A percentile compares a stretch with the other conserved stretches of the same genome.
Conservation (phyloP, 2,797 vertebrate species). For the Bradypodion ventrale region DNA sequence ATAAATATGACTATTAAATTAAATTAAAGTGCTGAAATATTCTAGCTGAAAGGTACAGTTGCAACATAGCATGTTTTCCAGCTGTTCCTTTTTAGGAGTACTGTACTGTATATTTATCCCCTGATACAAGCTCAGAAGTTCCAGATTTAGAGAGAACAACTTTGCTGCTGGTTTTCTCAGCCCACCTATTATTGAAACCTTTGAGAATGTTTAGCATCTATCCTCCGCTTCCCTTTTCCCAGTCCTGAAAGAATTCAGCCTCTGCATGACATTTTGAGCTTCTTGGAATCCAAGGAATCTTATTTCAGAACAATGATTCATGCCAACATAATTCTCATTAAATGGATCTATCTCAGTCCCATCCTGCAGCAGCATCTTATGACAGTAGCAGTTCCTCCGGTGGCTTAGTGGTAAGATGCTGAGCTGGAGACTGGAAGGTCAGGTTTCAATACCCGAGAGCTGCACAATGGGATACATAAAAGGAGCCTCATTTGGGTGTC, state of each 20-base stretch:
- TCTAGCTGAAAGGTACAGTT: neutral
- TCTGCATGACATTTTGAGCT: neutral
- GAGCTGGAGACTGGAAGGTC: too few relatives aligned
- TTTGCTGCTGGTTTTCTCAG: neutral
- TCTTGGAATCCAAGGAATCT: neutral
- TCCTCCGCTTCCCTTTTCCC: neutral
- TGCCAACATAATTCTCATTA: neutral
- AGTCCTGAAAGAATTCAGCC: neutral
- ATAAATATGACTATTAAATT: too few relatives aligned
- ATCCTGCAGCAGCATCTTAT: neutral
- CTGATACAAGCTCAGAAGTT: neutral
- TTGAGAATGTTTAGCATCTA: neutral
- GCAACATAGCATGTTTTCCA: neutral
- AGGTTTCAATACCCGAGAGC: too few relatives aligned
- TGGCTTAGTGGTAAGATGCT: too few relatives aligned
- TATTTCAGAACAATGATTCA: neutral
- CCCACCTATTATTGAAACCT: neutral
- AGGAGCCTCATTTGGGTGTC: too few relatives aligned
- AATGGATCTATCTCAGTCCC: neutral
- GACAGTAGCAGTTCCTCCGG: too few relatives aligned
- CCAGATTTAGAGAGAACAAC: neutral
- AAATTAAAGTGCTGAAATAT: neutral
- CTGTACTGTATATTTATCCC: neutral
- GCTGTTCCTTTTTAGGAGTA: neutral
- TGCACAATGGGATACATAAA: too few relatives aligned